Base-by-base conservation (phyloP, 2,113 vertebrate genomes). In the Python bivittatus region DNA sequence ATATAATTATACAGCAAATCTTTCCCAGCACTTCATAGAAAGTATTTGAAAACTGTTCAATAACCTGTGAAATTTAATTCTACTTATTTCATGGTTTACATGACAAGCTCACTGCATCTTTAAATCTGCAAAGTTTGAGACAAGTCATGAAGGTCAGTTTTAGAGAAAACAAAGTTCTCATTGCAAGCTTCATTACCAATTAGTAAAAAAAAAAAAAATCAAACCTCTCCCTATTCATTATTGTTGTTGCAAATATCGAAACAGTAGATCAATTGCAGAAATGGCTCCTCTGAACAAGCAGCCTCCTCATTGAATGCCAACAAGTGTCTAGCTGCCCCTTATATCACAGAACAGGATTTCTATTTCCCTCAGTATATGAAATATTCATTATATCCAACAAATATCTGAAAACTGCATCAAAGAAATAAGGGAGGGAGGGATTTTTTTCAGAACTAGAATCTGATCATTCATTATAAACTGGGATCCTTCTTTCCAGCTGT, bases 61-160 rank as follows among this genome's bases (percentile, higher is more conserved):
- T 94, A 95, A 92, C 42, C 93, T 95, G 87, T 91, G 94, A 92
- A 96, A 94, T 93, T 88, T 91, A 96, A 48, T 92, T 95, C 87
- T 90, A 42, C 20, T 93, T 84, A 85, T 93, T 42, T n/a, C 90
- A 87, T 20, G 1, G 2, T 44, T 92, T 94, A 61, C 61, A 58
- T 88, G 83, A 93, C 89, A 29, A 92, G 12, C 4, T 93, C 38
- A 25, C 9, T 92, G 88, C 6, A 79, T 94, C 93, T 88, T 93
- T 33, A 96, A 94, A 85, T 92, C 33, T 72, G 11, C 79, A 48
- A 88, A 64, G 89, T 94, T 96, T 94, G 54, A 93, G 87, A 91
- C 12, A 89, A 90, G 27, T n/a, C 7, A 38, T 15, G 92, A 96
- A 96, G 23, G n/a, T 91, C 58, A 93, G 54, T 42, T 94, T 95